These are phyloP conservation scores for Limonius californicus DNA, from an alignment of 1,140 invertebrate species.

Conservation along the genomic window DNA sequence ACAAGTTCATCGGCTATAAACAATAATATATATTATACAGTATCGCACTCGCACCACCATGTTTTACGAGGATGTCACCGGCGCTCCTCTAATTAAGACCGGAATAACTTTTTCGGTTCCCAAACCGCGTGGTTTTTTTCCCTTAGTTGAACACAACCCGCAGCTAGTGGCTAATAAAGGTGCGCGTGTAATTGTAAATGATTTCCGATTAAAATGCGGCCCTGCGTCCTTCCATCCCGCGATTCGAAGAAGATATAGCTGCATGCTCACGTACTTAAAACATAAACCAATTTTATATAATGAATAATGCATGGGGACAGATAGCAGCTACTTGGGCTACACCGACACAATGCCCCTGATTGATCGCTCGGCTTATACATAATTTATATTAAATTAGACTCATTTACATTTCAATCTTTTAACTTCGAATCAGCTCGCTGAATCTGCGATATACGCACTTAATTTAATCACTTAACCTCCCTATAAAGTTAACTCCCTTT, in stretches of 20 bases:
- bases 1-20: not conserved
- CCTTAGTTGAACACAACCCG: too few species aligned
- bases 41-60: not conserved
- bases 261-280: slow-evolving; percentile 19
- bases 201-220: slow-evolving; percentile 2
- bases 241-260: slow-evolving; percentile 17
- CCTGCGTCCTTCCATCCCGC: not conserved
- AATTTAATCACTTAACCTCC: not conserved
- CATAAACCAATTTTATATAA: slow-evolving; percentile 20
- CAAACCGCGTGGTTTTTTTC: not conserved
- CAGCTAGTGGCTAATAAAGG: not conserved
- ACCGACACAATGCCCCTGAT: slow-evolving; percentile 18
- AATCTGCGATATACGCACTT: slow-evolving; percentile 15
- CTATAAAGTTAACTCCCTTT: not conserved
- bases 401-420: slow-evolving; percentile 19
- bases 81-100: not conserved
- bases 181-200: not conserved
- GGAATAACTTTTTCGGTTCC: not conserved
- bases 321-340: slow-evolving; percentile 15
- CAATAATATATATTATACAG: not conserved
- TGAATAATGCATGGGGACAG: slow-evolving; percentile 19
- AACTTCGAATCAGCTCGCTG: not conserved
- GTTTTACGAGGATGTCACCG: not conserved
- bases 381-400: slow-evolving; percentile 21
- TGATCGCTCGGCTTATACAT: slow-evolving; percentile 20